Base-by-base conservation (phyloP, 2,888 invertebrate species). In the Athrips mouffetella region DNA sequence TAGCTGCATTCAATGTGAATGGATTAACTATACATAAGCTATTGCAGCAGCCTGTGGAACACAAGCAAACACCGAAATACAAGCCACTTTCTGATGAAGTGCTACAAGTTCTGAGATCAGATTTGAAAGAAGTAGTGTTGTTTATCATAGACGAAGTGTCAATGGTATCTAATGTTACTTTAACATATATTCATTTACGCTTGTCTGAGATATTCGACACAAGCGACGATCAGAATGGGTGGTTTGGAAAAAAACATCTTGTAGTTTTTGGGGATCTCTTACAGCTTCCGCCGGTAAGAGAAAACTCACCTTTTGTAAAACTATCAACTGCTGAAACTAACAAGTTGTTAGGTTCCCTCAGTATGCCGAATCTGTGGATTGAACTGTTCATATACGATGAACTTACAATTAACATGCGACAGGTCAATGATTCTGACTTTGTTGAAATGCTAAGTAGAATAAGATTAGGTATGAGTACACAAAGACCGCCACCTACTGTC, bases 1-100 rank as follows among this genome's bases (percentile, higher is more conserved):
- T 72, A 18, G 68, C 68, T 18, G 70, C 71, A 29, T 72, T 67
- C 47, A 71, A 72, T 54, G 59, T 75, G n/a, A 57, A 65, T 45
- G 68, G 65, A 42, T 53, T 72, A 27, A 72, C 68, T 35, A 51
- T 70, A 21, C 65, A 73, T 44, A 59, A 63, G 46, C 47, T 65
- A 23, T 55, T 69, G 41, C 66, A 70, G 41, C 53, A 71, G 48
- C 73, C 55, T 31, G 53, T 53, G 20, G 70, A 73, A 49, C 63
- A 69, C 49, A 61, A 63, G 7, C 23, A 52, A 37, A 65, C 63
- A 11, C 56, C 67, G 1, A 63, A 66, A 39, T 72, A 67, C 54
- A 52, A 47, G 13, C 45, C 51, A 16, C 57, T 70, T 23, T 70
- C 65, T 4, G 61, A 65, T 48, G 51, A 54, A 42, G 55, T 53